phyloP scores from a whole-genome alignment of 2,113 vertebrate species.

The Spermophilus dauricus region DNA sequence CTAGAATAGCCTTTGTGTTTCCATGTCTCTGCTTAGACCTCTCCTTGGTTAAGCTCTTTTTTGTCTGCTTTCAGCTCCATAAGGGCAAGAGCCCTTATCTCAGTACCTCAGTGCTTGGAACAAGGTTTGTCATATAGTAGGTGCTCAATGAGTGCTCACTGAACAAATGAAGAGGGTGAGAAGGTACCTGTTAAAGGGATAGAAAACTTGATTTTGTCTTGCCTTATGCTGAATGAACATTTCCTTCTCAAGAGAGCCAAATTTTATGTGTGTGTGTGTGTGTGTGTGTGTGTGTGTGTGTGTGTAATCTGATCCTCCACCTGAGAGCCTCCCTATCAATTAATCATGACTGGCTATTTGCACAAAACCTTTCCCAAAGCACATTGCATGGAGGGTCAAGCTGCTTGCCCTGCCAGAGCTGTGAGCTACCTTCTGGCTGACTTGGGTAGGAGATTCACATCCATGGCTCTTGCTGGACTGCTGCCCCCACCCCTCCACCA shows the following conservation, averaged over 20 bases:
- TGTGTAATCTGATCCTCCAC: conserved; percentile 56
- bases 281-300: background rate
- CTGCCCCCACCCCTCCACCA: too few relatives aligned
- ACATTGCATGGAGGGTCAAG: background rate
- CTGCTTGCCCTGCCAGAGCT: background rate
- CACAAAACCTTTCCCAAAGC: conserved; percentile 47
- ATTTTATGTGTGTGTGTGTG: background rate
- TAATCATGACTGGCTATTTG: conserved; percentile 69
- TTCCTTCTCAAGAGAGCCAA: background rate
- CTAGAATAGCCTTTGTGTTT: background rate
- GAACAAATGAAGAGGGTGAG: background rate
- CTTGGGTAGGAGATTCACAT: background rate
- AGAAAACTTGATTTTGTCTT: background rate
- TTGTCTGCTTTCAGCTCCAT: background rate
- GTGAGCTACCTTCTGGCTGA: background rate
- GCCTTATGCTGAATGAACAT: conserved; percentile 32
- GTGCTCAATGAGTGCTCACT: background rate
- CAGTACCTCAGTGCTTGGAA: background rate
- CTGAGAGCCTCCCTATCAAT: conserved; percentile 60
- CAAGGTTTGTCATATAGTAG: background rate
- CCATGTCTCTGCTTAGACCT: background rate
- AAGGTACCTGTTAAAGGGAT: background rate
- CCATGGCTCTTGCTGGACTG: background rate
- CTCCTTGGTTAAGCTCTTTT: background rate
- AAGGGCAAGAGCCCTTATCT: background rate